phyloP scores from a whole-genome alignment of 2,113 vertebrate genomes.

The Nothoprocta pentlandii region DNA sequence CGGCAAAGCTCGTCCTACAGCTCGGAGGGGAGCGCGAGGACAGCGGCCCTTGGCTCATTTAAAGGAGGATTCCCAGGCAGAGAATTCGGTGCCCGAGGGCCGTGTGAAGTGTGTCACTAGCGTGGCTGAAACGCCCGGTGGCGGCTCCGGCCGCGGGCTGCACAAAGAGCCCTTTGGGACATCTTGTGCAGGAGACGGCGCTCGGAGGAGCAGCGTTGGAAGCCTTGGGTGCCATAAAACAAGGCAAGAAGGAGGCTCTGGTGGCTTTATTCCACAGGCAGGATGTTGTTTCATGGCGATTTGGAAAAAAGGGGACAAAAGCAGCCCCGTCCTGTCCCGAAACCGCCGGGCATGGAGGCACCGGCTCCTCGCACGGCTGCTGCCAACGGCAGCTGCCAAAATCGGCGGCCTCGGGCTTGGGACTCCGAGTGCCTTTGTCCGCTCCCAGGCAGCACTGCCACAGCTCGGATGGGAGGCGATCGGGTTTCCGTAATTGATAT shows the following conservation, averaged over 20 bases:
- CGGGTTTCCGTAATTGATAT: background rate
- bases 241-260: background rate
- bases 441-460: background rate
- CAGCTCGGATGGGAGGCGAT: background rate
- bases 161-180: slow-evolving; percentile 6
- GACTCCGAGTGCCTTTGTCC: background rate
- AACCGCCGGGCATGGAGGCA: background rate
- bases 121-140: background rate
- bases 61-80: background rate
- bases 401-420: background rate
- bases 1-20: background rate
- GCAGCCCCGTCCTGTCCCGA: background rate
- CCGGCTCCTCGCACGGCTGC: accelerated
- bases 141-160: slow-evolving; percentile 5
- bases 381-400: background rate
- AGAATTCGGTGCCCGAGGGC: background rate
- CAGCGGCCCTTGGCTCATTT: background rate
- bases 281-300: background rate
- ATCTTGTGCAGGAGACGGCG: background rate
- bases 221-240: background rate
- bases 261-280: background rate
- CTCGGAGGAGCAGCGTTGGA: background rate
- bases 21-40: background rate
- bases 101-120: slow-evolving; percentile 10
- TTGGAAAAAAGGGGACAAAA: background rate